Base-by-base conservation (phyloP, 2,888 invertebrate species). In the Zaprionus bogoriensis region DNA sequence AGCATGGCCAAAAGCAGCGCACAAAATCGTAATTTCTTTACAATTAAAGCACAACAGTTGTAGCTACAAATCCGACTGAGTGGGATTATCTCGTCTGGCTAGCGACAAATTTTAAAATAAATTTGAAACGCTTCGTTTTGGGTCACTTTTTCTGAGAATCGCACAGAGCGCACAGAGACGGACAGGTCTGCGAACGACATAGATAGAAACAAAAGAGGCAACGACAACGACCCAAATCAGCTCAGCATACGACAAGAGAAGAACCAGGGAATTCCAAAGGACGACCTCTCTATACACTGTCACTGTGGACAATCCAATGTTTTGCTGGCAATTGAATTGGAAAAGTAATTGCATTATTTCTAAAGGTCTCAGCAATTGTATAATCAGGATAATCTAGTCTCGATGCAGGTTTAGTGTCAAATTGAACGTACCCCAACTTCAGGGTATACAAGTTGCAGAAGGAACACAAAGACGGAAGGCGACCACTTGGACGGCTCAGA, bases 151-250 rank as follows among this genome's bases (percentile, higher is more conserved):
- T 23, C 32, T 2, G 39, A n/a, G 27, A 50, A 28, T 53, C 39
- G 5, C 36, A 25, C 52, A 59, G n/a, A n/a, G n/a, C 28, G 54
- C 28, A 28, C 42, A 47, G 44, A 30, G 44, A 41, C 27, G 25
- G 60, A 19, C 27, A 19, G 39, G 19, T 73, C 69, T 70, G 74
- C 27, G n/a, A 20, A 12, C 67, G 74, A 70, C 74, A 48, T 23
- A 23, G 41, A 48, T 23, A 23, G 41, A 73, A 55, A 73, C 48
- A 73, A 70, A 67, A 67, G 74, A 53, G 55, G 4, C 45, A 62
- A 57, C 38, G 20, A 42, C 62, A 73, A 50, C 68, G 50, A 53
- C 74, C 74, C 38, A 73, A 73, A 70, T 73, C 74, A 44, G 57
- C 19, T 50, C 19, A 39, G 27, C 60, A 45, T 38, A 20, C 47